Percentiles rank a stretch among this genome's conserved stretches.
These are phyloP conservation scores for Chlorospingus flavigularis DNA, from an alignment of 2,797 vertebrate genomes.

Conservation along the genomic window DNA sequence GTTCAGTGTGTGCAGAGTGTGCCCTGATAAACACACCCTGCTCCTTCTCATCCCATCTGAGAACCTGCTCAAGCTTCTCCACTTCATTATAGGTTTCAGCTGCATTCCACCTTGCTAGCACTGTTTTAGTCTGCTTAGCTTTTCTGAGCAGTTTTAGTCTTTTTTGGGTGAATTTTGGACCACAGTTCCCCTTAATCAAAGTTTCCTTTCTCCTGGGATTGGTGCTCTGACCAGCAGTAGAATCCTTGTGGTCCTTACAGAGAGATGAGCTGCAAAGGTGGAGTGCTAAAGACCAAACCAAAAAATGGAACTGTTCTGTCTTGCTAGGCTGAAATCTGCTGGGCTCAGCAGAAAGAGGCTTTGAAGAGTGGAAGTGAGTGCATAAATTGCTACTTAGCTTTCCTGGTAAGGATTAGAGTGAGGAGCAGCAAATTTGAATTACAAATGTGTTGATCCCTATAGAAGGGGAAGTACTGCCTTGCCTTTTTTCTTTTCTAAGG, in stretches of 20 bases:
- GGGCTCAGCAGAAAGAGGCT: neutral
- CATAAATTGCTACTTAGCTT: accelerated
- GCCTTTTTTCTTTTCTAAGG: neutral
- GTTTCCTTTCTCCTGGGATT: neutral
- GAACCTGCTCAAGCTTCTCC: neutral
- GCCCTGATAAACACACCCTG: neutral
- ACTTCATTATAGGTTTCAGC: neutral
- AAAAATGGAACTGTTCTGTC: neutral
- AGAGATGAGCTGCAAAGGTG: neutral
- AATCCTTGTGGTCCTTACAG: neutral
- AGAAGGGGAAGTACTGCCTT: neutral
- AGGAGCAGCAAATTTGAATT: neutral
- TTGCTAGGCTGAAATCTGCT: neutral
- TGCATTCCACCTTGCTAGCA: neutral
- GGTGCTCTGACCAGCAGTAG: neutral
- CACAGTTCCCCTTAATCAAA: neutral
- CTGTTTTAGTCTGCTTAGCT: neutral
- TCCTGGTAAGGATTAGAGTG: neutral
- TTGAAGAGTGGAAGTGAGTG: neutral
- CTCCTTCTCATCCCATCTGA: neutral
- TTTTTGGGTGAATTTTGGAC: neutral
- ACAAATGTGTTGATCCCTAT: neutral
- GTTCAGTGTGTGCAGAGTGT: neutral
- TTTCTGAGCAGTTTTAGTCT: neutral
- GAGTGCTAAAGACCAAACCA: neutral